Percentiles rank a stretch among this genome's conserved stretches.
phyloP scores from a whole-genome alignment of 2,888 invertebrate genomes.

The Metallyticus violacea region DNA sequence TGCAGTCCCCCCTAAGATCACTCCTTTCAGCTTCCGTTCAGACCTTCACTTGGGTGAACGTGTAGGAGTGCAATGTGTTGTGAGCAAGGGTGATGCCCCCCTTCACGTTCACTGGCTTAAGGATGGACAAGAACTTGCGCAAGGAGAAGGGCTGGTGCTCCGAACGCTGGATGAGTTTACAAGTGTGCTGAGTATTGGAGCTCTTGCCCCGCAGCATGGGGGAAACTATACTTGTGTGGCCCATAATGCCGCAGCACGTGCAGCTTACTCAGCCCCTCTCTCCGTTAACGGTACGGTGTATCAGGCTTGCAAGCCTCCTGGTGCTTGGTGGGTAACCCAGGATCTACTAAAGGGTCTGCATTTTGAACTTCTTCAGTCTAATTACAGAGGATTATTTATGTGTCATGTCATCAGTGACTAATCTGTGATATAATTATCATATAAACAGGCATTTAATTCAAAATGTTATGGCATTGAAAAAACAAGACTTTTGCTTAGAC shows the following conservation, averaged over 20 bases:
- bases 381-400: background rate
- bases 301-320: background rate
- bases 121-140: constrained; percentile 51
- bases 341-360: background rate
- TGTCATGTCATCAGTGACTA: background rate
- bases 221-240: constrained; percentile 55
- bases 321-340: background rate
- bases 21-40: constrained; percentile 36
- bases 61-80: constrained; percentile 47
- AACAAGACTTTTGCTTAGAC: too few relatives aligned
- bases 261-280: constrained; percentile 48
- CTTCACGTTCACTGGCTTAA: constrained; percentile 50
- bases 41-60: constrained; percentile 38
- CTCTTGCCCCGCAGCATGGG: constrained; percentile 51
- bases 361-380: background rate
- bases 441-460: too few relatives aligned
- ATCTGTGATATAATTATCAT: background rate
- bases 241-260: constrained; percentile 50
- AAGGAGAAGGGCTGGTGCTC: constrained; percentile 35
- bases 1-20: constrained; percentile 37
- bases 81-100: constrained; percentile 50
- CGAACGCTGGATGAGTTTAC: constrained; percentile 43
- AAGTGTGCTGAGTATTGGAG: constrained; percentile 49
- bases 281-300: constrained; percentile 50
- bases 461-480: too few relatives aligned